These are phyloP conservation scores for Bubo bubo DNA, from an alignment of 2,113 vertebrate species.

Conservation along the genomic window DNA sequence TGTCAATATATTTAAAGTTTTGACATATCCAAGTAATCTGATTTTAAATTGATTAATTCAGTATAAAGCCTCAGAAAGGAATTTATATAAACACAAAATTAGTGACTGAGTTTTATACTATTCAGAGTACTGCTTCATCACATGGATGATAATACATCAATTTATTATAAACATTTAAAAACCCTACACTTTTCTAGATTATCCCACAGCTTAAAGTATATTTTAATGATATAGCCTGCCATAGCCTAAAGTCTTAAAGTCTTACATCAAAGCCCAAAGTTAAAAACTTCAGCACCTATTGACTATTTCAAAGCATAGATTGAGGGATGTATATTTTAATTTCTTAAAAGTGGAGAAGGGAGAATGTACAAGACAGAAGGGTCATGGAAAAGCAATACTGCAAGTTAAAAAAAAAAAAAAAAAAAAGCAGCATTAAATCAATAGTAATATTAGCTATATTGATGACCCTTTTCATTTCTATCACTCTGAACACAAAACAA, in stretches of 20 bases:
- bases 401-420: neutral
- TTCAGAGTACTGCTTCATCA: neutral
- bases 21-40: neutral
- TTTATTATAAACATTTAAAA: neutral
- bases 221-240: neutral
- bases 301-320: conserved; percentile 21
- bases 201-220: neutral
- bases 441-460: conserved; percentile 40
- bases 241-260: neutral
- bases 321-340: neutral
- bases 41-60: neutral
- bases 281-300: neutral
- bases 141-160: neutral
- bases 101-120: neutral
- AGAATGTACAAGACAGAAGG: neutral
- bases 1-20: neutral
- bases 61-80: neutral
- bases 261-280: neutral
- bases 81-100: neutral
- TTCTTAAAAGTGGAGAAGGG: neutral
- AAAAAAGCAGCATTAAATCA: conserved; percentile 19
- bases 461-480: conserved; percentile 33
- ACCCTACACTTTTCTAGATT: neutral
- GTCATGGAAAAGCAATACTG: neutral
- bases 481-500: conserved; percentile 14